These are phyloP conservation scores for Bellardia bayeri DNA, from an alignment of 2,888 invertebrate genomes.

Conservation along the genomic window DNA sequence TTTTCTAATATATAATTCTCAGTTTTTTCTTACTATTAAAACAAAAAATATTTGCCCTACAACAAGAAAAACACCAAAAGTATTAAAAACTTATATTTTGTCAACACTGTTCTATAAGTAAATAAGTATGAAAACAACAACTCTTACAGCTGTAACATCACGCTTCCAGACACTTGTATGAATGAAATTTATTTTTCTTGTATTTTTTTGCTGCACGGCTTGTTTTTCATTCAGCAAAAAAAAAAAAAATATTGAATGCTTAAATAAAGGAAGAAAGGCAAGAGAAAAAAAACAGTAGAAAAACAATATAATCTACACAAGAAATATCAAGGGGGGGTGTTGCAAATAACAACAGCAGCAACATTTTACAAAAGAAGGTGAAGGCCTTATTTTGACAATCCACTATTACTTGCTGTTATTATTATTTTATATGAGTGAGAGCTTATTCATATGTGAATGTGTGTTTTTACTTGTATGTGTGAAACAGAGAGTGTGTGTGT, in stretches of 20 bases:
- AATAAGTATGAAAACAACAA: background rate
- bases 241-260: slow-evolving; percentile 38
- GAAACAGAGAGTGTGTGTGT: background rate
- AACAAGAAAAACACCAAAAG: too few relatives aligned
- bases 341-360: slow-evolving; percentile 1
- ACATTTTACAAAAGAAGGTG: slow-evolving; percentile 60
- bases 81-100: too few relatives aligned
- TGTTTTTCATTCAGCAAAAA: slow-evolving; percentile 56
- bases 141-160: slow-evolving; percentile 51
- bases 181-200: slow-evolving; percentile 65
- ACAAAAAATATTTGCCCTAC: too few relatives aligned
- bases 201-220: slow-evolving; percentile 38
- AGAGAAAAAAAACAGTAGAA: slow-evolving; percentile 6
- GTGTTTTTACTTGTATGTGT: background rate
- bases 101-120: background rate
- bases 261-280: slow-evolving; percentile 32
- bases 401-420: slow-evolving; percentile 49
- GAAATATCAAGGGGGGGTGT: background rate
- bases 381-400: slow-evolving; percentile 67
- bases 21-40: too few relatives aligned
- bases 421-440: background rate
- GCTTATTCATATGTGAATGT: background rate
- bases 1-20: too few relatives aligned
- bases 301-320: background rate
- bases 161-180: slow-evolving; percentile 71